phyloP scores from a whole-genome alignment of 2,888 invertebrate genomes.

The Conops quadrifasciatus region DNA sequence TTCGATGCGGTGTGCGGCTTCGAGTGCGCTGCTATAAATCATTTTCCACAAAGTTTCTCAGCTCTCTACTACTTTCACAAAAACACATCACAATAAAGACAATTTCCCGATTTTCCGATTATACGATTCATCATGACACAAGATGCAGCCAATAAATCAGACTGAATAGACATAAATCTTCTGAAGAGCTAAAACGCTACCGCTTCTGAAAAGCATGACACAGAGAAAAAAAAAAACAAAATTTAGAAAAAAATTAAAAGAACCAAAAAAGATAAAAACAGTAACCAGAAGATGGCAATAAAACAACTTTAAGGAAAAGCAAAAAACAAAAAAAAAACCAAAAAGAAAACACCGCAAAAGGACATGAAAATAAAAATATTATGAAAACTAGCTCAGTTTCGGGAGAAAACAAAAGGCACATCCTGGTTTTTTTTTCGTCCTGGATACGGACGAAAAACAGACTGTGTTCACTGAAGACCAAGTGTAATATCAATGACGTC shows the following conservation, averaged over 20 bases:
- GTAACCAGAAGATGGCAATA: not conserved
- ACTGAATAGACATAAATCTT: constrained; percentile 57
- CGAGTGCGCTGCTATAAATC: constrained; percentile 50
- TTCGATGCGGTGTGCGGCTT: too few relatives aligned
- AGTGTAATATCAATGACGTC: too few relatives aligned
- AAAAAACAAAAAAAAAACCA: too few relatives aligned
- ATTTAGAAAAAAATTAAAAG: constrained; percentile 6
- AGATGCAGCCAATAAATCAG: constrained; percentile 59
- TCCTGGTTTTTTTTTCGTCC: too few relatives aligned
- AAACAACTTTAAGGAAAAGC: too few relatives aligned
- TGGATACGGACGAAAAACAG: too few relatives aligned
- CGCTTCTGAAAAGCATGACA: not conserved
- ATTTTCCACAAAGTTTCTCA: constrained; percentile 28
- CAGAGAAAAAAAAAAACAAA: constrained; percentile 8
- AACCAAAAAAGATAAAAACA: constrained; percentile 31
- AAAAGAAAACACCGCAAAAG: not conserved
- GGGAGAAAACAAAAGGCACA: not conserved
- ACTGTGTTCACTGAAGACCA: too few relatives aligned
- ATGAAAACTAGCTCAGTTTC: not conserved
- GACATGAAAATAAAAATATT: constrained; percentile 13
- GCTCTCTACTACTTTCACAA: not conserved
- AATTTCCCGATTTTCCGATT: constrained; percentile 16
- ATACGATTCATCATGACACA: constrained; percentile 56
- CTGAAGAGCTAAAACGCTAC: constrained; percentile 11
- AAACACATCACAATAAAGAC: not conserved